Evolutionary conservation across 2,888 invertebrate genomes (phyloP).

Genomic region (Drosophila borealis): DNA sequence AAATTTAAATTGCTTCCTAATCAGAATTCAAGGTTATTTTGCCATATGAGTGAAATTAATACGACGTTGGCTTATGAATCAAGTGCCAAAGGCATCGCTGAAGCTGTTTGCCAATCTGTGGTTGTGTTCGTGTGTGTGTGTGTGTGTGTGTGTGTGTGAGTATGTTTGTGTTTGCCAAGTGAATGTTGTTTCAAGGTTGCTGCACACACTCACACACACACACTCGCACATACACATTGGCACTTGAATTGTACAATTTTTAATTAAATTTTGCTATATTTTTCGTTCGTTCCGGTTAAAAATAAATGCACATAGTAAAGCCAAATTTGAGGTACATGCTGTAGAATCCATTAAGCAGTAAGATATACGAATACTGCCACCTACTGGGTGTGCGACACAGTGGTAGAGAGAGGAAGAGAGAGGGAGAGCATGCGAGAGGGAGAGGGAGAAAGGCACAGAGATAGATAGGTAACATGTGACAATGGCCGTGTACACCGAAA

Average conservation of each 20-base stretch:
- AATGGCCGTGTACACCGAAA: slow-evolving; percentile 19
- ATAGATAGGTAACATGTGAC: slow-evolving; percentile 18
- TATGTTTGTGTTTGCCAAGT: slow-evolving; percentile 35
- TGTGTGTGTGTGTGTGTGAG: slow-evolving; percentile 20
- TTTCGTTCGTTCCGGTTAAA: slow-evolving; percentile 47
- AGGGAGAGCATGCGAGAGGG: not conserved
- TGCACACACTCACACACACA: slow-evolving; percentile 31
- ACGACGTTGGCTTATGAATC: slow-evolving; percentile 64
- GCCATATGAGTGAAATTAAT: slow-evolving; percentile 77
- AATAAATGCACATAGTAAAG: slow-evolving; percentile 65
- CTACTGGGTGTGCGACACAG: not conserved
- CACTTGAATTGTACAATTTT: slow-evolving; percentile 58
- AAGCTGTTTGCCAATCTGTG: slow-evolving; percentile 61
- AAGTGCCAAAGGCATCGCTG: slow-evolving; percentile 67
- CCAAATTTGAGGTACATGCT: slow-evolving; percentile 44
- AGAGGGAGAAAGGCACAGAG: not conserved
- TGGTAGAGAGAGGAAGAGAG: not conserved
- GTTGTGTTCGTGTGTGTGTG: slow-evolving; percentile 4
- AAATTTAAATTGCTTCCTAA: slow-evolving; percentile 77
- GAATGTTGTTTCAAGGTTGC: slow-evolving; percentile 64
- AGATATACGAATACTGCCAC: slow-evolving; percentile 15
- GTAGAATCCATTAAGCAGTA: slow-evolving; percentile 30
- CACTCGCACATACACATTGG: slow-evolving; percentile 15
- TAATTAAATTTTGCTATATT: slow-evolving; percentile 66
- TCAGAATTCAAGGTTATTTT: slow-evolving; percentile 72